Conservation (phyloP, 2,888 invertebrate species). For the Philereme vetulata region DNA sequence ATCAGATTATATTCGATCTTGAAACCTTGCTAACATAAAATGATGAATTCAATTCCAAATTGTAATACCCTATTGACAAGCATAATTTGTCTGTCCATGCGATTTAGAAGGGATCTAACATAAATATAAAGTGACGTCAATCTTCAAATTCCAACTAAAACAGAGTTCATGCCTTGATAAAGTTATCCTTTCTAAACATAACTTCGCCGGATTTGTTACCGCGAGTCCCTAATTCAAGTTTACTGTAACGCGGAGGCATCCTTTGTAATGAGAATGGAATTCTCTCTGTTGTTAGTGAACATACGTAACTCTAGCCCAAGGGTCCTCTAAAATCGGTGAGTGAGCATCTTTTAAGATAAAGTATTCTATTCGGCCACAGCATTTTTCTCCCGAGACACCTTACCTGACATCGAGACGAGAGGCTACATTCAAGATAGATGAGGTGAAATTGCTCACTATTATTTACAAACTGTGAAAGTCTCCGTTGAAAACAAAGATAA, state of each 20-base stretch:
- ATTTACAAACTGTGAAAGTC: conserved; percentile 20
- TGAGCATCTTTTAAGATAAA: conserved; percentile 31
- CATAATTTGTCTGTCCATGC: conserved; percentile 30
- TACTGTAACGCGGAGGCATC: conserved; percentile 32
- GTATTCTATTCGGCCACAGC: conserved; percentile 28
- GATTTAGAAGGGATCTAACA: conserved; percentile 26
- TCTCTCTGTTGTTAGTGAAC: conserved; percentile 33
- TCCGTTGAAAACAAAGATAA: conserved; percentile 22
- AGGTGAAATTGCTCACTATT: conserved; percentile 19
- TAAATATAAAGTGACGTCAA: conserved; percentile 32
- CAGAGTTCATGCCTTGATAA: conserved; percentile 33
- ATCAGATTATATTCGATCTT: conserved; percentile 7
- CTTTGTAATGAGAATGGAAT: conserved; percentile 38
- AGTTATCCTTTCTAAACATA: conserved; percentile 41
- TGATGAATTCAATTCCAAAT: conserved; percentile 24
- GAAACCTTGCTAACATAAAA: conserved; percentile 16
- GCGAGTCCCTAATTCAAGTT: conserved; percentile 36
- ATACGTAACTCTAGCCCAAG: conserved; percentile 34
- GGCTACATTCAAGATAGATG: conserved; percentile 23
- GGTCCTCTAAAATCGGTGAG: conserved; percentile 34
- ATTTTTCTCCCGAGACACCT: conserved; percentile 35
- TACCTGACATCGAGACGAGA: conserved; percentile 30
- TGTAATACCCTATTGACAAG: conserved; percentile 31
- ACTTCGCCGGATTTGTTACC: conserved; percentile 35
- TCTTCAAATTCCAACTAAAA: conserved; percentile 28